These are phyloP conservation scores for Rhinogobio ventralis DNA, from an alignment of 2,797 vertebrate genomes.

Conservation along the genomic window DNA sequence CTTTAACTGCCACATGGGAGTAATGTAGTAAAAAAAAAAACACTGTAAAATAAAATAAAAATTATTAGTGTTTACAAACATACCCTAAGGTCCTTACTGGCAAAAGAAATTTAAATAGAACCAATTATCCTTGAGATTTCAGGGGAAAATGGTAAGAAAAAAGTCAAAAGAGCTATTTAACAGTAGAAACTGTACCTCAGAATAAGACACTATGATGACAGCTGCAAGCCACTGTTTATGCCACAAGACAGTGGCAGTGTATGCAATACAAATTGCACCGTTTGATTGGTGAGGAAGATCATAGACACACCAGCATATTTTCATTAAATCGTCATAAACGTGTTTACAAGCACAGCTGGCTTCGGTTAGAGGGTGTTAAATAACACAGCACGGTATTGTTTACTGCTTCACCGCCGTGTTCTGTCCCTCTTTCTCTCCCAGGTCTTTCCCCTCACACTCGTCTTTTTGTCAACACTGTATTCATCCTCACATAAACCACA, in stretches of 20 bases:
- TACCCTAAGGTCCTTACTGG: slow-evolving; percentile 62
- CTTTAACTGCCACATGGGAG: slow-evolving; percentile 75
- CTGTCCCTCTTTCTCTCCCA: slow-evolving; percentile 46
- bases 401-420: slow-evolving; percentile 83
- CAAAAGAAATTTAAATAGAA: slow-evolving; percentile 10
- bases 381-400: slow-evolving; percentile 87
- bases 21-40: slow-evolving; percentile 75
- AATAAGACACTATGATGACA: slow-evolving; percentile 53
- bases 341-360: slow-evolving; percentile 95
- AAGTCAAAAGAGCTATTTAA: slow-evolving; percentile 37
- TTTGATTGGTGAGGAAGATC: slow-evolving; percentile 76
- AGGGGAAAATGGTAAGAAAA: background rate
- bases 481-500: slow-evolving; percentile 46
- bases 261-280: slow-evolving; percentile 63
- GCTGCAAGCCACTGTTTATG: slow-evolving; percentile 54
- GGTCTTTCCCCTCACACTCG: slow-evolving; percentile 84
- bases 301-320: slow-evolving; percentile 87
- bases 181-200: slow-evolving; percentile 31
- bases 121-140: slow-evolving; percentile 31
- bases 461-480: slow-evolving; percentile 71
- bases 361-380: slow-evolving; percentile 89
- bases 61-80: slow-evolving; percentile 78
- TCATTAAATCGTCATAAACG: slow-evolving; percentile 92
- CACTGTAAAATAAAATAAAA: slow-evolving; percentile 70
- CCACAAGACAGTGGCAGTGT: slow-evolving; percentile 67